Evolutionary conservation across 92 coral and sea anemone species (phyloP).

Genomic region (Porites cylindrica): DNA sequence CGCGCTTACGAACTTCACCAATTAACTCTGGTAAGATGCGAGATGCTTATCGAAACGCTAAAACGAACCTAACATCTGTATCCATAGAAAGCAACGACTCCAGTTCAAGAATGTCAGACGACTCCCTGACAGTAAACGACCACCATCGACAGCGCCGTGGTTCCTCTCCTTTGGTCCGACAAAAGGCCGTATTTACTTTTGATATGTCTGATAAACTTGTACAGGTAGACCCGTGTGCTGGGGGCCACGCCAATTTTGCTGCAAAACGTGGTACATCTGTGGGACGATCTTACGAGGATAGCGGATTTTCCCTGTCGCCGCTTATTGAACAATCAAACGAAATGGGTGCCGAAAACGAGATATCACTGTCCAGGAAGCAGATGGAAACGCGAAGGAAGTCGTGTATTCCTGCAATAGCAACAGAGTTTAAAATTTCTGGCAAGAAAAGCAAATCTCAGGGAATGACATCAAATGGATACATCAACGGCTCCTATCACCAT

Average conservation of each 20-base stretch:
- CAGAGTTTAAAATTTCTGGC: conserved; percentile 41
- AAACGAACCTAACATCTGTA: conserved; percentile 38
- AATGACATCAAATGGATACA: conserved; percentile 63
- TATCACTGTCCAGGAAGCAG: conserved; percentile 7
- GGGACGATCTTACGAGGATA: conserved; percentile 47
- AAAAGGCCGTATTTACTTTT: conserved; percentile 87
- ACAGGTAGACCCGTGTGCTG: conserved; percentile 39
- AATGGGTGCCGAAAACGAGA: conserved; percentile 9
- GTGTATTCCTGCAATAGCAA: conserved; percentile 56
- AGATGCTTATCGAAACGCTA: conserved; percentile 31
- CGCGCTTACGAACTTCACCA: conserved; percentile 15
- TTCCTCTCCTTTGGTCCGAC: conserved; percentile 95
- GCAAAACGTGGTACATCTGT: conserved; percentile 14
- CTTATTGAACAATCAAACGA: conserved; percentile 54
- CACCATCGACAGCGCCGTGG: conserved; percentile 80
- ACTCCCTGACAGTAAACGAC: conserved; percentile 73
- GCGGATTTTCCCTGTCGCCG: conserved; percentile 55
- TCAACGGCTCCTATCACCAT: conserved; percentile 75
- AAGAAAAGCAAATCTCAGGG: conserved; percentile 22
- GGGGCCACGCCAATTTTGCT: background rate
- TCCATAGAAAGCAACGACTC: conserved; percentile 76
- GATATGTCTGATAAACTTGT: conserved; percentile 73
- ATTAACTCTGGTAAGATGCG: conserved; percentile 22
- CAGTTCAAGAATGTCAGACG: conserved; percentile 75
- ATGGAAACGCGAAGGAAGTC: conserved; percentile 51